Evolutionary conservation across 1,140 invertebrate genomes (phyloP), one percentile per base, ranked within the genome.

Genomic region (Aradophagus sp.): DNA sequence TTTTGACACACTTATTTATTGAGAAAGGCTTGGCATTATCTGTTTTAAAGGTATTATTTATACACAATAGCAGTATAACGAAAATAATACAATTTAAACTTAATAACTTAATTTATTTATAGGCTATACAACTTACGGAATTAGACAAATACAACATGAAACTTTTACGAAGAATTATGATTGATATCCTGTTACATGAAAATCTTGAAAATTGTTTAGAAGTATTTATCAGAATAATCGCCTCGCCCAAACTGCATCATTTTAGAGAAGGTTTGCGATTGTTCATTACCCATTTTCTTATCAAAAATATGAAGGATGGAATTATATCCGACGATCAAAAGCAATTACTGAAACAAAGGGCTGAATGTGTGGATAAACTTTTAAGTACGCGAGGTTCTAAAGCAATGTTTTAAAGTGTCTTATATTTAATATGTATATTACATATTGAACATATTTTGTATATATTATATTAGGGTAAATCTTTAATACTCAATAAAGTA

Each of bases 11-110:
- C 81, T 86, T 98, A n/a, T 91, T 98, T 26, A 84, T 92, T 15
- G 90, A 92, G 53, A 90, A 93, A 68, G 91, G 91, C 5, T 78
- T 97, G 17, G 89, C 93, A 2, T 82, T 99, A 6, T 93, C 95
- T 5, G 89, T 96, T 16, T 86, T 99, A 0, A 98, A 98, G 88
- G 93, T 94, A 88, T n/a, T n/a, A n/a, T n/a, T n/a, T n/a, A n/a
- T n/a, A n/a, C n/a, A n/a, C n/a, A n/a, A n/a, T n/a, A n/a, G n/a
- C n/a, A n/a, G n/a, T n/a, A n/a, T n/a, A n/a, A n/a, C n/a, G n/a
- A n/a, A n/a, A n/a, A n/a, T n/a, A n/a, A n/a, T n/a, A n/a, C n/a
- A n/a, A n/a, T n/a, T n/a, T n/a, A n/a, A n/a, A n/a, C n/a, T n/a
- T n/a, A n/a, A n/a, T 15, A 6, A 19, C 16, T 12, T 32, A n/a